Percentiles rank a stretch among this genome's conserved stretches.
Evolutionary conservation across 2,113 vertebrate genomes (phyloP).

Genomic region (Epinephelus moara): DNA sequence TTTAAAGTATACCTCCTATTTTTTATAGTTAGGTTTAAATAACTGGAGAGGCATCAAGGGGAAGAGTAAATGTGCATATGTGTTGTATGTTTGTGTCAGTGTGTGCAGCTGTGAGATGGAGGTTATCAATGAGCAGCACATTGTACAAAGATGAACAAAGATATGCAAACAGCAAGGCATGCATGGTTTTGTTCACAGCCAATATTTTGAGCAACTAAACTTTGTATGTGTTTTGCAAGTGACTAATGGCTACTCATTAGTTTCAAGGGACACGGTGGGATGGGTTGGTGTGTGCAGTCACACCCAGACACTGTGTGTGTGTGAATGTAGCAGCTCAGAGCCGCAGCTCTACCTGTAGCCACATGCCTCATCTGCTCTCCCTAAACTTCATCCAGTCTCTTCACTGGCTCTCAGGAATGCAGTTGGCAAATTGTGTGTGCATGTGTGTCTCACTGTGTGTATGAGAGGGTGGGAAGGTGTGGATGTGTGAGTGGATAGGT

Average conservation of each 20-base stretch:
- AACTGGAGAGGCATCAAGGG: not conserved
- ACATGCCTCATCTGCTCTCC: slow-evolving; percentile 62
- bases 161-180: not conserved
- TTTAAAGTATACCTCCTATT: not conserved
- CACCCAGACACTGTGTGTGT: slow-evolving; percentile 21
- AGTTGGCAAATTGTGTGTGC: slow-evolving; percentile 20
- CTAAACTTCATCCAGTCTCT: slow-evolving; percentile 39
- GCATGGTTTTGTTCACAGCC: not conserved
- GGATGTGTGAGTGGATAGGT: not conserved
- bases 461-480: not conserved
- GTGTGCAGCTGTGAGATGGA: not conserved
- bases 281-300: slow-evolving; percentile 30
- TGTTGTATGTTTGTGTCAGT: not conserved
- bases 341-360: slow-evolving; percentile 60
- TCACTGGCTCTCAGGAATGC: slow-evolving; percentile 56
- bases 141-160: not conserved
- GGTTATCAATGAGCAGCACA: not conserved
- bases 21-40: not conserved
- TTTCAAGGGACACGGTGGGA: not conserved
- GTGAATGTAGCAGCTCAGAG: slow-evolving; percentile 14
- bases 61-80: not conserved
- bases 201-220: not conserved
- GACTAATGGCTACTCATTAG: slow-evolving; percentile 5
- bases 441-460: not conserved
- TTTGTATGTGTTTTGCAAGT: not conserved